Percentiles rank a stretch among this genome's conserved stretches.
These are phyloP conservation scores for Kryphioiulus occultus DNA, from an alignment of 2,888 invertebrate species.

Conservation along the genomic window DNA sequence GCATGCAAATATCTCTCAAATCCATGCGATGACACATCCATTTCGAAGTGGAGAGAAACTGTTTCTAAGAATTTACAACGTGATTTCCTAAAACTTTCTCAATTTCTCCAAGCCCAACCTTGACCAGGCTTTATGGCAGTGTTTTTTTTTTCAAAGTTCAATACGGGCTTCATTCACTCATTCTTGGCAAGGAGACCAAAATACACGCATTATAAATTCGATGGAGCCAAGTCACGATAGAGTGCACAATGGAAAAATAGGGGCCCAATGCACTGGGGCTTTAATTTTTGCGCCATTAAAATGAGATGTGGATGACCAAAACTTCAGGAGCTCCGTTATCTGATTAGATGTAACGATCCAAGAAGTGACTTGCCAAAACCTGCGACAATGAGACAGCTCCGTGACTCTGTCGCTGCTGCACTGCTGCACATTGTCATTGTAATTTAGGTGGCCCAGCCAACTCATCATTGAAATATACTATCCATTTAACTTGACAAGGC, in stretches of 20 bases:
- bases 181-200: neutral
- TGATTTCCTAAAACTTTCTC: neutral
- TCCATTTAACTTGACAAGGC: conserved; percentile 30
- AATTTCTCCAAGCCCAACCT: neutral
- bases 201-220: neutral
- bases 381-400: conserved; percentile 26
- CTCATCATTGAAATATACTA: conserved; percentile 21
- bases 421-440: conserved; percentile 35
- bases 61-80: neutral
- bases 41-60: no score
- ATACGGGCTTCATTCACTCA: neutral
- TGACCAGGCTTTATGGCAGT: neutral
- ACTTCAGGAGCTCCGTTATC: conserved; percentile 4
- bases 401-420: neutral
- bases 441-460: conserved; percentile 24
- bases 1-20: no score
- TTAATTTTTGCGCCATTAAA: neutral
- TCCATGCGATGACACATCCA: no score
- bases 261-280: neutral
- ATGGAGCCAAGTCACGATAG: neutral
- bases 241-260: neutral
- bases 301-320: conserved; percentile 20
- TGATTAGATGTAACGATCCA: conserved; percentile 35
- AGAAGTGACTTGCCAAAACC: conserved; percentile 25
- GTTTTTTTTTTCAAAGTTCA: neutral